Evolutionary conservation across 2,888 invertebrate genomes (phyloP).

Genomic region (Dichetophora obliterata): DNA sequence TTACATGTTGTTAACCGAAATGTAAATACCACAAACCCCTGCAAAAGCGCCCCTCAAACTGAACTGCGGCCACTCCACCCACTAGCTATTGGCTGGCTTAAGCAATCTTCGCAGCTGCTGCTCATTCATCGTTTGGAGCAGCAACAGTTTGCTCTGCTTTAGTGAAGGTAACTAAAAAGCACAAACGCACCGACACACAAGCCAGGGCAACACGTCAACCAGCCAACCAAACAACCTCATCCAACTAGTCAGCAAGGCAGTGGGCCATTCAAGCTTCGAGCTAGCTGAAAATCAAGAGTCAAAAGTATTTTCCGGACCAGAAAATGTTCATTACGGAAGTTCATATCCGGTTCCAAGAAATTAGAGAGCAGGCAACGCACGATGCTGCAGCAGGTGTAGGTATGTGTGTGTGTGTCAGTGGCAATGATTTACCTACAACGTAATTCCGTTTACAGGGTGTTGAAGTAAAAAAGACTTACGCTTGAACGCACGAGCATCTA

Average conservation of each 20-base stretch:
- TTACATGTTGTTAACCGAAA: slow-evolving; percentile 58
- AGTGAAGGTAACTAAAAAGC: no score
- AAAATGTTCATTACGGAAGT: slow-evolving; percentile 89
- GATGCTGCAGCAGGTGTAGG: slow-evolving; percentile 39
- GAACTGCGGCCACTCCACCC: slow-evolving; percentile 4
- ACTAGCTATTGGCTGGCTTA: not conserved
- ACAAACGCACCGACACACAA: not conserved
- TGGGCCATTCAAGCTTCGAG: slow-evolving; percentile 18
- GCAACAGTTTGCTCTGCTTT: not conserved
- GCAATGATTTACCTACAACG: not conserved
- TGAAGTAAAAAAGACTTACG: not conserved
- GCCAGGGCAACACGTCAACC: not conserved
- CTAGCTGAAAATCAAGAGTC: slow-evolving; percentile 58
- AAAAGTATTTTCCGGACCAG: slow-evolving; percentile 62
- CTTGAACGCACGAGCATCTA: not conserved
- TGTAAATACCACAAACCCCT: slow-evolving; percentile 56
- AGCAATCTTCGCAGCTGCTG: not conserved
- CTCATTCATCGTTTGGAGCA: not conserved
- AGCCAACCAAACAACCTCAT: not conserved
- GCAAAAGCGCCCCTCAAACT: slow-evolving; percentile 40
- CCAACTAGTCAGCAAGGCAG: not conserved
- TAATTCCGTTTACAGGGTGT: slow-evolving; percentile 11
- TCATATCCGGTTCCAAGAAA: slow-evolving; percentile 80
- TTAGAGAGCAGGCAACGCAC: slow-evolving; percentile 58
- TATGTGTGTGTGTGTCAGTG: not conserved